A percentile compares a stretch with the other conserved stretches of the same genome.
phyloP scores from a whole-genome alignment of 2,888 invertebrate genomes.

The Drosophila buzzatii region DNA sequence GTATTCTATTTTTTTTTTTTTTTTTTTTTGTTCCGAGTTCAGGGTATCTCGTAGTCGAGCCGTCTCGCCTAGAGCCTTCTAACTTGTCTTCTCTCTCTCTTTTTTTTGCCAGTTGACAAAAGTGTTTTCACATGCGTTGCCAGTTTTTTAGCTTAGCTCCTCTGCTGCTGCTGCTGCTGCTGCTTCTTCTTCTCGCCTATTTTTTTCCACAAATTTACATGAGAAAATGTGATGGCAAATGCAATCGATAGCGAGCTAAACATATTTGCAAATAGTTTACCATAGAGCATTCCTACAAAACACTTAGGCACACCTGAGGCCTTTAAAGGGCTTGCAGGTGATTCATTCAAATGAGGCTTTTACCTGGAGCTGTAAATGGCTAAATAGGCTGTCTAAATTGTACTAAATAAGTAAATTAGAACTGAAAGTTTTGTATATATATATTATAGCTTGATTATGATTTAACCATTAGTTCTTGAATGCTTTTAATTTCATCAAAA shows the following conservation, averaged over 20 bases:
- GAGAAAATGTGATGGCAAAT: conserved; percentile 46
- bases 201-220: conserved; percentile 38
- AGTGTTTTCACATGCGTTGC: conserved; percentile 65
- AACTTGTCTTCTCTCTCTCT: too few relatives aligned
- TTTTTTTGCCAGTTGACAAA: conserved; percentile 45
- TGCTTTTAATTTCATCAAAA: too few relatives aligned
- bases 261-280: conserved; percentile 48
- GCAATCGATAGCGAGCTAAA: conserved; percentile 48
- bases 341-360: neutral
- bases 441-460: too few relatives aligned
- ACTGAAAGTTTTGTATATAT: too few relatives aligned
- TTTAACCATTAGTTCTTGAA: too few relatives aligned
- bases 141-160: conserved; percentile 56
- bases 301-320: neutral
- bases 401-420: neutral
- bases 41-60: too few relatives aligned
- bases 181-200: neutral
- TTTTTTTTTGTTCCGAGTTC: neutral
- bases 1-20: neutral
- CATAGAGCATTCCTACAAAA: conserved; percentile 2
- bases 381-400: too few relatives aligned
- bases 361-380: neutral
- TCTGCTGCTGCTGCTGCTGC: neutral
- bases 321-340: neutral
- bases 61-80: too few relatives aligned